Base-by-base conservation (phyloP, 2,888 invertebrate genomes). In the Platycheirus albimanus region DNA sequence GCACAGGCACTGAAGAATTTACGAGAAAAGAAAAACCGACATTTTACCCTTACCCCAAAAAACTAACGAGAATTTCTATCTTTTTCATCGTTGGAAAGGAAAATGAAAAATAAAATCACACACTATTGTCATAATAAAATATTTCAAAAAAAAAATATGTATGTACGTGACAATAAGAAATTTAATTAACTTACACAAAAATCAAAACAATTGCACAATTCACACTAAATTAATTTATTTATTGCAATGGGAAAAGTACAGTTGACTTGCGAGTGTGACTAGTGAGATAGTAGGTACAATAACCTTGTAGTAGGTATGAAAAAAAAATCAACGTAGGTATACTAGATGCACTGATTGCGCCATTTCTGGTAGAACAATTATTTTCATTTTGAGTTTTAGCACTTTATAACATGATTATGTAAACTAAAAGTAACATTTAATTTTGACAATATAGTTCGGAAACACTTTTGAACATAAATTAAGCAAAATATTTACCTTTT, bases 401-500 rank as follows among this genome's bases (percentile, higher is more conserved):
- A 52, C 33, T 17, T 17, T 64, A 72, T 43, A 38, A 43, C 81
- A 54, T 33, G 8, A 36, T 5, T 33, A 70, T 61, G 13, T 2
- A 41, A 69, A 45, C 11, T 17, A 61, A 70, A n/a, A n/a, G n/a
- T n/a, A n/a, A n/a, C n/a, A n/a, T n/a, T 69, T 63, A 36, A 58
- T 67, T 13, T 66, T 56, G 24, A n/a, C 33, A 75, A 15, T 15
- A 49, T 8, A 45, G 63, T 63, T 75, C 36, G 36, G 7, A 11
- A 52, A 69, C 58, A 78, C 66, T 56, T 80, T 69, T 83, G 41
- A 49, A 51, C 67, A 67, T 41, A 61, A 10, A 78, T 41, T 61
- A 72, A 24, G 47, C 43, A 70, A 45, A 67, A 85, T 86, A 87
- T 85, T 87, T 87, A 87, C 87, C 87, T 87, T 87, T 85, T 85